These are phyloP conservation scores for Parus major DNA, from an alignment of 2,113 vertebrate species.

Conservation along the genomic window DNA sequence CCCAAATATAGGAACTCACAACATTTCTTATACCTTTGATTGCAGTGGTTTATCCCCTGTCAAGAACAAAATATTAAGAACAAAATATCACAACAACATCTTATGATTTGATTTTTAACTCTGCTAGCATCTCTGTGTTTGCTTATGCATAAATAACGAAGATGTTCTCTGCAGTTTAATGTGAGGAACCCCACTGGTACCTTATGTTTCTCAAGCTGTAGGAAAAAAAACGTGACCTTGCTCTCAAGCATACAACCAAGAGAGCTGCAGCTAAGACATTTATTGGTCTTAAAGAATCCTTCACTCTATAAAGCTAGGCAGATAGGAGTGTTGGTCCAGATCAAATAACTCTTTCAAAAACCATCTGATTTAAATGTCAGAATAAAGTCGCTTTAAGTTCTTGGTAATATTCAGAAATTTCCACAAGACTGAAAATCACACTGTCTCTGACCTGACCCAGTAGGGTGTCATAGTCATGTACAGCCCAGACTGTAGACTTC, in stretches of 20 bases:
- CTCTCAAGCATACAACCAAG: neutral
- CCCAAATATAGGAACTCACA: neutral
- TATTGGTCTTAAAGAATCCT: neutral
- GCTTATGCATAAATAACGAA: constrained; percentile 11
- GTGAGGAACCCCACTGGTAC: neutral
- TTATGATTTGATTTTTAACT: neutral
- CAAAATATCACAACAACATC: neutral
- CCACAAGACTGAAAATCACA: neutral
- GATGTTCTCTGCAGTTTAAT: neutral
- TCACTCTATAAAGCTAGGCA: neutral
- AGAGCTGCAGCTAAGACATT: neutral
- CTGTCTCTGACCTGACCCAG: neutral
- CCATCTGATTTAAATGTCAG: neutral
- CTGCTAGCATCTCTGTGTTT: neutral
- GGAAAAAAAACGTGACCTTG: neutral
- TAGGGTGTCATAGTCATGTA: rapidly evolving
- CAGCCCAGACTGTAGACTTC: neutral
- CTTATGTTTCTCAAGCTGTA: constrained; percentile 15
- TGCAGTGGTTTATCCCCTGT: neutral
- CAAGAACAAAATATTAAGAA: neutral
- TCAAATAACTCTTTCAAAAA: neutral
- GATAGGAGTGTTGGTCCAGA: neutral
- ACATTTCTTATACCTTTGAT: neutral
- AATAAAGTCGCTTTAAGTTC: neutral
- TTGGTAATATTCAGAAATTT: neutral